phyloP scores from a whole-genome alignment of 2,888 invertebrate species.

The Nesidiocoris tenuis region DNA sequence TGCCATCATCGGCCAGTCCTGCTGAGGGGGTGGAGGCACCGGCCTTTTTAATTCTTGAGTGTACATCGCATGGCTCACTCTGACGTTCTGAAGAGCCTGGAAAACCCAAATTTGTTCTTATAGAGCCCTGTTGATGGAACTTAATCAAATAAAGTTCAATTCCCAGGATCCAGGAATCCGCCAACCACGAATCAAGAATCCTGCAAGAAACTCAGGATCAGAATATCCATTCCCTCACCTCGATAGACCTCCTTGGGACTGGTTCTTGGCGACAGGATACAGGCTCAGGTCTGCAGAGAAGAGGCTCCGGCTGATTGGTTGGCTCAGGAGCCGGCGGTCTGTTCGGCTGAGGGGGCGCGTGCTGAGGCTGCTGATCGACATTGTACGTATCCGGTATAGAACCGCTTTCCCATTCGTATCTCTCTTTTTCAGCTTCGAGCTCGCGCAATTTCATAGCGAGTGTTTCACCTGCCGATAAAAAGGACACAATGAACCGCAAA shows the following conservation, averaged over 20 bases:
- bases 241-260: slow-evolving; percentile 27
- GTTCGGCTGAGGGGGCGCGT: slow-evolving; percentile 18
- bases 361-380: slow-evolving; percentile 55
- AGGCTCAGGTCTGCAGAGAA: slow-evolving; percentile 10
- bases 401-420: slow-evolving; percentile 56
- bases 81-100: slow-evolving; percentile 24
- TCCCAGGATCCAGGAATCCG: no score
- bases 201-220: no score
- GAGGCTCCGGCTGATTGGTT: slow-evolving; percentile 2
- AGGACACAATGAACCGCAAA: no score
- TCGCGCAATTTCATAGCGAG: slow-evolving; percentile 61
- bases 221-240: slow-evolving; percentile 11
- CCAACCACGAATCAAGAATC: no score
- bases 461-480: slow-evolving; percentile 55
- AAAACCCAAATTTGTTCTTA: no score
- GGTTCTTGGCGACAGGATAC: slow-evolving; percentile 24
- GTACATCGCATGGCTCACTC: slow-evolving; percentile 22
- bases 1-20: slow-evolving; percentile 36
- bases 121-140: no score
- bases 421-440: slow-evolving; percentile 57
- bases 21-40: slow-evolving; percentile 25
- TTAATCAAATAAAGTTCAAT: no score
- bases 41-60: slow-evolving; percentile 29
- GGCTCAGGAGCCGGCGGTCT: slow-evolving; percentile 17
- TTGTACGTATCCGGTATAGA: slow-evolving; percentile 17